Percentiles rank a stretch among this genome's conserved stretches.
Evolutionary conservation across 2,888 invertebrate species (phyloP).

Genomic region (Mythimna loreyi): DNA sequence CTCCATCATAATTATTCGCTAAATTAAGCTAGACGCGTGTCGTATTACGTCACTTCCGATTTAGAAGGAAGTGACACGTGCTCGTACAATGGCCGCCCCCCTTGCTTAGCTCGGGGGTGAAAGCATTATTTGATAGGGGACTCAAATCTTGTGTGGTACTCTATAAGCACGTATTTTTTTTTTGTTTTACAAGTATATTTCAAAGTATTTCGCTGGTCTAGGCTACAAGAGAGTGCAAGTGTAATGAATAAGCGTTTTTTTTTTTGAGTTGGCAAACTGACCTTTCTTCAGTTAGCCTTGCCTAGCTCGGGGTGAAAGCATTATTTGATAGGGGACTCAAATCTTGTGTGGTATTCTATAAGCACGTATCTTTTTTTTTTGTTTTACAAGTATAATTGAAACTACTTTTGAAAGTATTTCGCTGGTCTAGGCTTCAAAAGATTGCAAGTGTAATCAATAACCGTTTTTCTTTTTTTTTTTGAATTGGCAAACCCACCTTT

Average conservation of each 20-base stretch:
- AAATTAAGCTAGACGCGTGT: slow-evolving; percentile 56
- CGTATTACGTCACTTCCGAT: slow-evolving; percentile 60
- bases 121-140: slow-evolving; percentile 47
- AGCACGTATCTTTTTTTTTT: slow-evolving; percentile 7
- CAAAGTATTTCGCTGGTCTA: too few relatives aligned
- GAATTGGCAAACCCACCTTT: too few relatives aligned
- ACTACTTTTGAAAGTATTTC: too few relatives aligned
- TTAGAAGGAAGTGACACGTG: slow-evolving; percentile 68
- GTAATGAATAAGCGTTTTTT: too few relatives aligned
- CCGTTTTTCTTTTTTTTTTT: too few relatives aligned
- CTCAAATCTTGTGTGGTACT: slow-evolving; percentile 24
- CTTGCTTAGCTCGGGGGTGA: slow-evolving; percentile 37
- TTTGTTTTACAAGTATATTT: background rate
- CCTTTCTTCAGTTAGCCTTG: too few relatives aligned
- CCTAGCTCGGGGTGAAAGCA: slow-evolving; percentile 38
- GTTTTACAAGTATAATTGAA: too few relatives aligned
- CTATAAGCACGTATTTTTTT: background rate
- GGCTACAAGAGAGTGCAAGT: too few relatives aligned
- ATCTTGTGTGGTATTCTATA: slow-evolving; percentile 17
- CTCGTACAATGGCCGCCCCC: slow-evolving; percentile 61
- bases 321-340: slow-evolving; percentile 40
- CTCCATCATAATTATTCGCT: slow-evolving; percentile 49
- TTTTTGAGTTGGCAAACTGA: too few relatives aligned
- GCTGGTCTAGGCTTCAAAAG: too few relatives aligned
- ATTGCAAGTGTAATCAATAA: too few relatives aligned